Conservation (phyloP, 1,140 invertebrate genomes). For the Lasaia peninsularis region DNA sequence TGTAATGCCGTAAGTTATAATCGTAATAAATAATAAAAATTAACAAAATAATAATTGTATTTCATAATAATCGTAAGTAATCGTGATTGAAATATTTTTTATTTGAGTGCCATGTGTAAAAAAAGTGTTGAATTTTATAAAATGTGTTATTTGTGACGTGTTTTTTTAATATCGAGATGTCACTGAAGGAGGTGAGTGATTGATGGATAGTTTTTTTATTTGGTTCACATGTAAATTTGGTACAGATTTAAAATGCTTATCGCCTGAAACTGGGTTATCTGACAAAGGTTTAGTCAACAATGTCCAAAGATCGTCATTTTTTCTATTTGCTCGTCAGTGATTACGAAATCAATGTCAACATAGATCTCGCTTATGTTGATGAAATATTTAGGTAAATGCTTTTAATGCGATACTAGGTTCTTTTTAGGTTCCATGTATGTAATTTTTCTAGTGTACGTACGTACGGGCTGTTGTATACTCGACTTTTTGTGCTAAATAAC, state of each 20-base stretch:
- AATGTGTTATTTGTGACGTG: constrained; percentile 38
- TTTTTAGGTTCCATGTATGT: too few species aligned
- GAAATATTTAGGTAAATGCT: not conserved
- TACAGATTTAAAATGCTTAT: constrained; percentile 11
- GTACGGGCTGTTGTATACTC: too few species aligned
- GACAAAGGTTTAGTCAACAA: not conserved
- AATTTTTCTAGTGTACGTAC: too few species aligned
- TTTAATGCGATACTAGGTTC: too few species aligned
- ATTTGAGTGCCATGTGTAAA: not conserved
- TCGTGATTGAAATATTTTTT: not conserved
- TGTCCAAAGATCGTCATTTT: constrained; percentile 1
- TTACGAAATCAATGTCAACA: constrained; percentile 5
- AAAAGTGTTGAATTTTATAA: constrained; percentile 30
- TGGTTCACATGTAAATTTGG: constrained; percentile 10
- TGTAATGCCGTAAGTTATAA: too few species aligned
- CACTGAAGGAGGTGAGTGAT: constrained; percentile 61
- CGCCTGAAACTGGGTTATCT: constrained; percentile 12
- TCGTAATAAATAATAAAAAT: too few species aligned
- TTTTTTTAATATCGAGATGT: constrained; percentile 49
- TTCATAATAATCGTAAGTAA: not conserved
- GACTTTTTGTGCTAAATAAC: too few species aligned
- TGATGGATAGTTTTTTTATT: constrained; percentile 7
- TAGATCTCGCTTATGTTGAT: not conserved
- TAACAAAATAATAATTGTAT: too few species aligned
- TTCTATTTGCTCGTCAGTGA: not conserved